Evolutionary conservation across 2,888 invertebrate species (phyloP), one percentile per base, ranked within the genome.

Genomic region (Lasioglossum zephyrum): DNA sequence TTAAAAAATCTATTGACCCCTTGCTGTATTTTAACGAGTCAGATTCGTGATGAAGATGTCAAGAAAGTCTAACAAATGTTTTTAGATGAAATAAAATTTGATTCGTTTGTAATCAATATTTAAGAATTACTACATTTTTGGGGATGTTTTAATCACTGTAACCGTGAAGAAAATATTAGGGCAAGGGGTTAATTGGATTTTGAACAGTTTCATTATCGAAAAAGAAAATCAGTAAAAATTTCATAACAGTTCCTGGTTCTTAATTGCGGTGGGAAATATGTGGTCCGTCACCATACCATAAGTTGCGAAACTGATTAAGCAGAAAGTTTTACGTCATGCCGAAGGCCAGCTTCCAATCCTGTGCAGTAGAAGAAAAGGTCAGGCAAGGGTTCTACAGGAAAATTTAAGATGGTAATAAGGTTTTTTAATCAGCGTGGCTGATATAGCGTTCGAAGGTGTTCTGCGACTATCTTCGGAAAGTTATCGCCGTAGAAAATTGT

Each of bases 401-500:
- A 63, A 44, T 72, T 72, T 72, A 53, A 44, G 44, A 70, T 5
- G 18, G 22, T 31, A 53, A 57, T 47, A 22, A 60, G 53, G n/a
- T 39, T 78, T 79, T 80, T 63, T 70, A 36, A 75, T 70, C 11
- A 36, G 41, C 57, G 16, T 2, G n/a, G 44, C 36, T n/a, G 44
- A 41, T 49, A 44, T 9, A 5, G 44, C 9, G 39, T 69, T 73
- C n/a, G 31, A 63, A 31, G 60, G n/a, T 78, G 53, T 41, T 16
- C 4, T 36, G 13, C 13, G 16, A 60, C 57, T 60, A 47, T 69
- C 22, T 69, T 47, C 36, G 66, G 11, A 60, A 83, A 22, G 77
- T 78, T 81, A 78, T 49, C 26, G n/a, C 36, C n/a, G 57, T 31
- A 39, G 73, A 66, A 77, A 76, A 78, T 47, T 53, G 16, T n/a